Evolutionary conservation across 64 coral and sea anemone species (phyloP).

Genomic region (Astreopora myriophthalma): DNA sequence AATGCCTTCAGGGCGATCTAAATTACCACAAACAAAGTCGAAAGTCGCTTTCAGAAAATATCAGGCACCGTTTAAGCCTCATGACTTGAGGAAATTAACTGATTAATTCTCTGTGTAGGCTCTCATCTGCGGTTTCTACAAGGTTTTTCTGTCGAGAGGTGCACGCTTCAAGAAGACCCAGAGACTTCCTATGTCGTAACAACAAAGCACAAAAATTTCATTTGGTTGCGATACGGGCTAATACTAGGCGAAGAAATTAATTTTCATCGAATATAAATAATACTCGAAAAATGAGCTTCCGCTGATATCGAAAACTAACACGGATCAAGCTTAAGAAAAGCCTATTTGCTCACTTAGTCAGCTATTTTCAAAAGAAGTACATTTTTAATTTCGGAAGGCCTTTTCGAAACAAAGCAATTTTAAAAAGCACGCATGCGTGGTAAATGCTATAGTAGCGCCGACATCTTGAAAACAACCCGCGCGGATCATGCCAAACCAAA

Average conservation of each 20-base stretch:
- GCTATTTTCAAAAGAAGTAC: background rate
- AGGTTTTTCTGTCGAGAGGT: background rate
- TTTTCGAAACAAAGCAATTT: constrained; percentile 5
- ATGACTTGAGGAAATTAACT: constrained; percentile 51
- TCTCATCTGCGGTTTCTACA: background rate
- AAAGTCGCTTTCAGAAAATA: constrained; percentile 46
- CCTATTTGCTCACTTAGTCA: constrained; percentile 44
- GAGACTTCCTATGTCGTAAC: background rate
- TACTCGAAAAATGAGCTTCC: constrained; percentile 25
- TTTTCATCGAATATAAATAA: constrained; percentile 46
- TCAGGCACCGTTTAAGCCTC: constrained; percentile 28
- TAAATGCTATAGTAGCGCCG: background rate
- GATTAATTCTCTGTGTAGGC: constrained; percentile 8
- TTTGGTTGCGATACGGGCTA: background rate
- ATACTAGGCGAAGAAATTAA: constrained; percentile 18
- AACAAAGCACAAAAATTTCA: background rate
- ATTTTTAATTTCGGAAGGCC: constrained; percentile 32
- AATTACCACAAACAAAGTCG: constrained; percentile 42
- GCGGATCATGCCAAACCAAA: background rate
- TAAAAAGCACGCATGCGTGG: constrained; percentile 2
- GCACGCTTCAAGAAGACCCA: background rate
- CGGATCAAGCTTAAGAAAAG: constrained; percentile 23
- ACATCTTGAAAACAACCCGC: constrained; percentile 1
- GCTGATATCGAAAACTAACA: constrained; percentile 32
- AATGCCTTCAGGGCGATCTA: constrained; percentile 35